Percentiles rank a stretch among this genome's conserved stretches.
These are phyloP conservation scores for Antheraea assamensis DNA, from an alignment of 2,888 invertebrate genomes.

Conservation along the genomic window DNA sequence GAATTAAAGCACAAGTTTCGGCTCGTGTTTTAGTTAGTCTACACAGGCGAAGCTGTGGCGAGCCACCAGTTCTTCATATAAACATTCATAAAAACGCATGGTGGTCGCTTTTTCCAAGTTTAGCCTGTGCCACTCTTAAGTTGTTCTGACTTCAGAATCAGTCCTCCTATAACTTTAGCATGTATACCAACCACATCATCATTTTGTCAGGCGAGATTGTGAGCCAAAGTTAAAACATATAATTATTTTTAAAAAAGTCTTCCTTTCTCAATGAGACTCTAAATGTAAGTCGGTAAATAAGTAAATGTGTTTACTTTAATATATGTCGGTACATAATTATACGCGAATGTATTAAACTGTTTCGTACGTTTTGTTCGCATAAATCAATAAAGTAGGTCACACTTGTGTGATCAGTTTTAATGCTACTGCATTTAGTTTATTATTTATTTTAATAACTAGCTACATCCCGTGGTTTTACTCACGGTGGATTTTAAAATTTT, in stretches of 20 bases:
- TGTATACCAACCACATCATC: too few species aligned
- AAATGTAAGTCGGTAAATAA: background rate
- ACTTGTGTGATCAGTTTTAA: conserved; percentile 26
- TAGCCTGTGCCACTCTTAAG: too few species aligned
- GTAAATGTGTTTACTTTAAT: background rate
- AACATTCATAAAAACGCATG: too few species aligned
- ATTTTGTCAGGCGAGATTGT: too few species aligned
- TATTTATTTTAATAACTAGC: background rate
- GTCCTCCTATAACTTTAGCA: too few species aligned
- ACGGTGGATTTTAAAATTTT: background rate
- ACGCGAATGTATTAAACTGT: conserved; percentile 12
- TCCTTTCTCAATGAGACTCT: background rate
- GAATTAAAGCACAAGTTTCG: too few species aligned
- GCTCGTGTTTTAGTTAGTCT: too few species aligned
- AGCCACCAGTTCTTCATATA: too few species aligned
- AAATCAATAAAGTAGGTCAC: conserved; percentile 26
- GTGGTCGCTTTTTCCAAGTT: too few species aligned
- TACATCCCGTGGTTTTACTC: background rate
- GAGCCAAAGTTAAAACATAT: too few species aligned
- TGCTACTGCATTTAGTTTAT: conserved; percentile 20
- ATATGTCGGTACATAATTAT: conserved; percentile 5
- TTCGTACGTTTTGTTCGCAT: background rate
- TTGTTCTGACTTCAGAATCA: too few species aligned
- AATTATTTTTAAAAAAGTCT: background rate
- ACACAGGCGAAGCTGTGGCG: too few species aligned